Evolutionary conservation across 2,888 invertebrate species (phyloP).

Genomic region (Leucania comma): DNA sequence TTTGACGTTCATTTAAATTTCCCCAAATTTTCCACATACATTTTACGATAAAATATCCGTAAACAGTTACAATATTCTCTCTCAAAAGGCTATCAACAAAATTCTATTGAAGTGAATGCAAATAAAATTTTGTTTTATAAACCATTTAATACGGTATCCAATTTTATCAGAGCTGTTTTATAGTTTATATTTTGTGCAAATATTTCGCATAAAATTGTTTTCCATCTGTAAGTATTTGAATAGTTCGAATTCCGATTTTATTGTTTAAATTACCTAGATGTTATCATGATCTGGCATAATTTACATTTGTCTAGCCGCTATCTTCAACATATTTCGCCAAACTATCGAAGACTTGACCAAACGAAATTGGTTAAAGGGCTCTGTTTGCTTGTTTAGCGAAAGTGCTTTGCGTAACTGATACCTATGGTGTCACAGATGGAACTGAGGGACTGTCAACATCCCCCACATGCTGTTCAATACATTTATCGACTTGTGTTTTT

Average conservation of each 20-base stretch:
- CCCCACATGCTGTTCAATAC: slow-evolving; percentile 36
- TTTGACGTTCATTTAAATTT: slow-evolving; percentile 31
- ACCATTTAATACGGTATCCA: slow-evolving; percentile 29
- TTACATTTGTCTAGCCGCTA: background rate
- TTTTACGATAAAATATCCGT: slow-evolving; percentile 13
- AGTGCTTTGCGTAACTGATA: slow-evolving; percentile 58
- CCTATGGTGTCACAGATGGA: slow-evolving; percentile 43
- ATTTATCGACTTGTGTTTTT: slow-evolving; percentile 30
- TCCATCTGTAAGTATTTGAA: background rate
- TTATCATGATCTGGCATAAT: background rate
- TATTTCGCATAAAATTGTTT: slow-evolving; percentile 1
- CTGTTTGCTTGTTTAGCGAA: slow-evolving; percentile 60
- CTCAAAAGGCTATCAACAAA: slow-evolving; percentile 35
- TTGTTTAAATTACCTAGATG: background rate
- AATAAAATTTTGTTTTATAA: slow-evolving; percentile 46
- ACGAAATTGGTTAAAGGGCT: slow-evolving; percentile 54
- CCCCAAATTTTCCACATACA: slow-evolving; percentile 16
- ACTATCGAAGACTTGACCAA: slow-evolving; percentile 47
- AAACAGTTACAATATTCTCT: slow-evolving; percentile 27
- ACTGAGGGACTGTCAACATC: slow-evolving; percentile 43
- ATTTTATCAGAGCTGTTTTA: slow-evolving; percentile 28
- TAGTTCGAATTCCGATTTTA: slow-evolving; percentile 4
- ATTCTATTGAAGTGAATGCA: slow-evolving; percentile 31
- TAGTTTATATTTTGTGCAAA: background rate
- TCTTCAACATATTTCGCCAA: slow-evolving; percentile 6